Evolutionary conservation across 2,113 vertebrate genomes (phyloP).

Genomic region (Calypte anna): DNA sequence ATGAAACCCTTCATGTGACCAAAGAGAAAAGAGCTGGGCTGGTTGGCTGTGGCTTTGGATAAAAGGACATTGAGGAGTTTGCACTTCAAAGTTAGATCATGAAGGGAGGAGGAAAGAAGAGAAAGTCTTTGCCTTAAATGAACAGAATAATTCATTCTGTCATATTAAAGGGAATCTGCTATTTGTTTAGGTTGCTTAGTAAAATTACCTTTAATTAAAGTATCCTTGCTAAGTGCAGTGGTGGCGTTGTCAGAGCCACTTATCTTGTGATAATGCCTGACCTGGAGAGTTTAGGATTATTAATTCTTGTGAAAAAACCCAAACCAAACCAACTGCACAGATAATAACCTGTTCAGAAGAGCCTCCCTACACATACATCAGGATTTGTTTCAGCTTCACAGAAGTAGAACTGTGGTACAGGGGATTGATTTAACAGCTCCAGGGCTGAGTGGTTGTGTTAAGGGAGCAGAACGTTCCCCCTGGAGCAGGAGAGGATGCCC

Average conservation of each 20-base stretch:
- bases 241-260: slow-evolving; percentile 8
- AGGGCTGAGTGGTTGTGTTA: background rate
- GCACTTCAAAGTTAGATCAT: background rate
- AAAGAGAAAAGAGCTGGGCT: background rate
- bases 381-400: background rate
- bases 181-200: slow-evolving; percentile 28
- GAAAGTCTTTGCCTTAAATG: background rate
- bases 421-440: background rate
- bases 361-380: background rate
- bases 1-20: background rate
- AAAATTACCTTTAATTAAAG: slow-evolving; percentile 50
- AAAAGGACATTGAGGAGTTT: background rate
- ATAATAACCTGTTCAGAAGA: slow-evolving; percentile 9
- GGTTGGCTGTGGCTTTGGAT: background rate
- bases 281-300: background rate
- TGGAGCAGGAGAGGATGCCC: accelerated
- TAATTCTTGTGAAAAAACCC: background rate
- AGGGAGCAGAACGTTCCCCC: background rate
- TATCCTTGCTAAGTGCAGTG: background rate
- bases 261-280: background rate
- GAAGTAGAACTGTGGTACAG: background rate
- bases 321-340: background rate
- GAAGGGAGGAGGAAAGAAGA: background rate
- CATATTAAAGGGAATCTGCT: slow-evolving; percentile 8
- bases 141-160: background rate